Evolutionary conservation across 2,797 vertebrate species (phyloP).

Genomic region (Cyclopterus lumpus): DNA sequence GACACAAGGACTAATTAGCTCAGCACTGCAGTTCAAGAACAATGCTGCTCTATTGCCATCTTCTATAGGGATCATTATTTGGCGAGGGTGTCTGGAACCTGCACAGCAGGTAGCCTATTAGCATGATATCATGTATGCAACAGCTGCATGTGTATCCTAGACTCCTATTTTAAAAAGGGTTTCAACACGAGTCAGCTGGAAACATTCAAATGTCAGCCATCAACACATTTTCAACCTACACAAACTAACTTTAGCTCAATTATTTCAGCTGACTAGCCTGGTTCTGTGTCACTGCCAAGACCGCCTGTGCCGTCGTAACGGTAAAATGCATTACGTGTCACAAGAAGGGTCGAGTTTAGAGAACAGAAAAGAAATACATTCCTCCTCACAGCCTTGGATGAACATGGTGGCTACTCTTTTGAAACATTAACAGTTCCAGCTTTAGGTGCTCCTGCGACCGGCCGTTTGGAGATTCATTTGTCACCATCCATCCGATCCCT

Average conservation of each 20-base stretch:
- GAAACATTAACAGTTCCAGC: constrained; percentile 43
- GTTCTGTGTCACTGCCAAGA: neutral
- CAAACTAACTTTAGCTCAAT: neutral
- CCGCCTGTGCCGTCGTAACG: neutral
- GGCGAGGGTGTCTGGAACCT: too few relatives aligned
- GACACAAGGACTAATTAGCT: neutral
- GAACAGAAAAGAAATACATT: neutral
- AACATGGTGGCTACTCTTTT: constrained; percentile 1
- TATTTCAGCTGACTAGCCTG: neutral
- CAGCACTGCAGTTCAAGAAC: neutral
- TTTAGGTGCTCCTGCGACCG: constrained; percentile 46
- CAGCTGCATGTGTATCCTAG: neutral
- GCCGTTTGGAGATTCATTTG: constrained; percentile 62
- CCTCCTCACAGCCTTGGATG: neutral
- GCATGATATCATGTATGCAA: neutral
- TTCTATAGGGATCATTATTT: neutral
- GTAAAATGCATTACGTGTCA: neutral
- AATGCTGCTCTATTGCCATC: neutral
- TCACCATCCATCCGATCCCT: constrained; percentile 59
- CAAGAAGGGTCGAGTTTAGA: neutral
- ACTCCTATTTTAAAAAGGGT: neutral
- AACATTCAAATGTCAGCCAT: constrained; percentile 2
- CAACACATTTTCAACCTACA: neutral
- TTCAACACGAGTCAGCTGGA: neutral
- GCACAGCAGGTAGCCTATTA: neutral